These are phyloP conservation scores for Caenorhabditis panamensis DNA, from an alignment of 2,888 invertebrate genomes.

Conservation along the genomic window DNA sequence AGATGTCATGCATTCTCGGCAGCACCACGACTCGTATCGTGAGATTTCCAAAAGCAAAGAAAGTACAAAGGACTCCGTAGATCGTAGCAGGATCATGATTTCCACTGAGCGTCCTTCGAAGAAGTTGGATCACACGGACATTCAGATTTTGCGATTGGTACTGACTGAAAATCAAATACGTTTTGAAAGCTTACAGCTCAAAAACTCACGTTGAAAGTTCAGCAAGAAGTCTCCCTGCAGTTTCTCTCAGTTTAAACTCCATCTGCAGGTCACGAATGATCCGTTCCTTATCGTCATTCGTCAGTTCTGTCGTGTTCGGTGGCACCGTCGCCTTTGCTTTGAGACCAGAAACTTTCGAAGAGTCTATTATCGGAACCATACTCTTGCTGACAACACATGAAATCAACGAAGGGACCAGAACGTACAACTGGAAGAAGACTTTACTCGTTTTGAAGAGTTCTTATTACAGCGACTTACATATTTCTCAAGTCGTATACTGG, in stretches of 20 bases:
- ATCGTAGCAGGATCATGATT: slow-evolving; percentile 34
- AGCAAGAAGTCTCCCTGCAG: slow-evolving; percentile 30
- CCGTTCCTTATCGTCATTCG: slow-evolving; percentile 44
- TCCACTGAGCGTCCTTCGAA: slow-evolving; percentile 32
- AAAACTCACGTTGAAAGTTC: slow-evolving; percentile 19
- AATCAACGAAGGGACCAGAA: slow-evolving; percentile 49
- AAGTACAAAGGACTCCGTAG: slow-evolving; percentile 54
- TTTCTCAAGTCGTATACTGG: slow-evolving; percentile 45
- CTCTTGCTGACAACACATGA: slow-evolving; percentile 48
- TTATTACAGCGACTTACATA: slow-evolving; percentile 51
- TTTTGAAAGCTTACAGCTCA: no score
- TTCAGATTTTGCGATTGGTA: slow-evolving; percentile 29
- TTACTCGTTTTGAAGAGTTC: not conserved
- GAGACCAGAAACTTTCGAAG: not conserved
- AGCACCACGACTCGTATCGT: slow-evolving; percentile 44
- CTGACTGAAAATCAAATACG: slow-evolving; percentile 25
- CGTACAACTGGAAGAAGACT: slow-evolving; percentile 46
- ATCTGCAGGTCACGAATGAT: slow-evolving; percentile 49
- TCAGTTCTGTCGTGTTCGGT: slow-evolving; percentile 11
- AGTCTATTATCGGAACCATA: slow-evolving; percentile 41
- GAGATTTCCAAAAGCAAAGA: slow-evolving; percentile 58
- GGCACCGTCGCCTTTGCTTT: slow-evolving; percentile 18
- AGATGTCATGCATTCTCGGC: slow-evolving; percentile 57
- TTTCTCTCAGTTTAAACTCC: slow-evolving; percentile 44
- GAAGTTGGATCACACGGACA: slow-evolving; percentile 39